Conservation (phyloP, 2,797 vertebrate species). For the Ctenochaetus hawaiiensis region DNA sequence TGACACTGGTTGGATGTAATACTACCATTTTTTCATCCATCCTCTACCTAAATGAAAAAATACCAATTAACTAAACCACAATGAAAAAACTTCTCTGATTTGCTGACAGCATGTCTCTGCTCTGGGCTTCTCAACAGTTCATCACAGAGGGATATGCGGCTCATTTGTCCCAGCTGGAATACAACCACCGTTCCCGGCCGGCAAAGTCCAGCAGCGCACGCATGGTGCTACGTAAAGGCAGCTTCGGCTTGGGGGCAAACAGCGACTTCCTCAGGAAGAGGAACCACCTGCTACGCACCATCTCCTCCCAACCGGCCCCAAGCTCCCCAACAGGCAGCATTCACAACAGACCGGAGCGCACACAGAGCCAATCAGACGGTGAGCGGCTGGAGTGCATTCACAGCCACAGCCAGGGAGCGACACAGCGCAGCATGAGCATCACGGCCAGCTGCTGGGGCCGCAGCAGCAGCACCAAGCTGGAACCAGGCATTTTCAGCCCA, state of each 20-base stretch:
- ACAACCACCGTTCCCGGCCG: slow-evolving; percentile 93
- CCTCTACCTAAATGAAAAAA: background rate
- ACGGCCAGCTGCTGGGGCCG: slow-evolving; percentile 95
- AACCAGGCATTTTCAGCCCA: slow-evolving; percentile 87
- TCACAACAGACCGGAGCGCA: slow-evolving; percentile 87
- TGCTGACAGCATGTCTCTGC: slow-evolving; percentile 23
- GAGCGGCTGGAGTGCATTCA: slow-evolving; percentile 86
- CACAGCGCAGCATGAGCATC: slow-evolving; percentile 94
- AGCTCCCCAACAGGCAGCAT: slow-evolving; percentile 74
- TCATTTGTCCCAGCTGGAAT: slow-evolving; percentile 96
- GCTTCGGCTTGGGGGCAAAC: slow-evolving; percentile 94
- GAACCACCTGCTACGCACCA: slow-evolving; percentile 96
- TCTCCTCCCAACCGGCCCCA: slow-evolving; percentile 92
- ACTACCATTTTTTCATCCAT: no score
- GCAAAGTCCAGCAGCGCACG: slow-evolving; percentile 94
- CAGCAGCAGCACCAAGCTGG: slow-evolving; percentile 87
- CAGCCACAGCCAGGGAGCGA: slow-evolving; percentile 65
- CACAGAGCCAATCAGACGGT: slow-evolving; percentile 90
- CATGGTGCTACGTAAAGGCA: slow-evolving; percentile 97
- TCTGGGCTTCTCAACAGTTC: slow-evolving; percentile 82
- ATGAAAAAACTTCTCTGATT: background rate
- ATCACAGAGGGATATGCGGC: slow-evolving; percentile 92
- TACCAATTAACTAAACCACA: background rate
- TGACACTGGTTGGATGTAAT: background rate
- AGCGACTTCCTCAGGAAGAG: slow-evolving; percentile 96